Percentiles rank a stretch among this genome's conserved stretches.
Evolutionary conservation across 2,797 vertebrate genomes (phyloP).

Genomic region (Austrolebias charrua): DNA sequence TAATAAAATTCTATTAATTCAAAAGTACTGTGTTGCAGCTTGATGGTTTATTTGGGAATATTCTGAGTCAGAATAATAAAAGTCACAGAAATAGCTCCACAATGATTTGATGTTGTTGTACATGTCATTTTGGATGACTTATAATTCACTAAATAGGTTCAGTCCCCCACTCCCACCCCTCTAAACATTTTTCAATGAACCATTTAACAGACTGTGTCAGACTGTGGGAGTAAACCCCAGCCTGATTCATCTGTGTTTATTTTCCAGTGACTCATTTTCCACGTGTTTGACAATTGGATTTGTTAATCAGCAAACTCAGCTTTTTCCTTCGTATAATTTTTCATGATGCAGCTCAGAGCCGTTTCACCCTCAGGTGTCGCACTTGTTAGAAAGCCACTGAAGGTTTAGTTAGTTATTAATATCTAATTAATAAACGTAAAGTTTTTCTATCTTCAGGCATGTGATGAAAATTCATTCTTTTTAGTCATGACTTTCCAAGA

Average conservation of each 20-base stretch:
- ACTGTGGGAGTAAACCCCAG: conserved; percentile 15
- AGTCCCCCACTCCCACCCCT: conserved; percentile 4
- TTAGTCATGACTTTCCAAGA: conserved; percentile 5
- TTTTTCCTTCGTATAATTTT: conserved; percentile 16
- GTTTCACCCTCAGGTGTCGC: neutral
- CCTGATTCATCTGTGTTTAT: conserved; percentile 29
- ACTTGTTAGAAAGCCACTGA: conserved; percentile 9
- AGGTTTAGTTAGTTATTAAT: conserved; percentile 17
- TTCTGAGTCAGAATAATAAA: no score
- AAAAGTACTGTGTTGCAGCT: neutral
- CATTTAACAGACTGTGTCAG: conserved; percentile 30
- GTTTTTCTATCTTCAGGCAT: conserved; percentile 6
- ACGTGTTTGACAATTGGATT: conserved; percentile 25
- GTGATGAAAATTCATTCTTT: neutral
- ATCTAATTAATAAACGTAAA: conserved; percentile 20
- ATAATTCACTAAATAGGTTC: conserved; percentile 10
- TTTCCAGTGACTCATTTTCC: conserved; percentile 26
- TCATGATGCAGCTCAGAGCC: neutral
- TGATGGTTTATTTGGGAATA: no score
- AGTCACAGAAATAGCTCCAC: neutral
- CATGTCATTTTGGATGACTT: neutral
- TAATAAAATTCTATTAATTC: neutral
- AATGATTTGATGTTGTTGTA: conserved; percentile 1
- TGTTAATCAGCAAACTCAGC: conserved; percentile 10
- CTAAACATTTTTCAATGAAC: conserved; percentile 9